These are phyloP conservation scores for Lonchura striata DNA, from an alignment of 2,113 vertebrate genomes.

Conservation along the genomic window DNA sequence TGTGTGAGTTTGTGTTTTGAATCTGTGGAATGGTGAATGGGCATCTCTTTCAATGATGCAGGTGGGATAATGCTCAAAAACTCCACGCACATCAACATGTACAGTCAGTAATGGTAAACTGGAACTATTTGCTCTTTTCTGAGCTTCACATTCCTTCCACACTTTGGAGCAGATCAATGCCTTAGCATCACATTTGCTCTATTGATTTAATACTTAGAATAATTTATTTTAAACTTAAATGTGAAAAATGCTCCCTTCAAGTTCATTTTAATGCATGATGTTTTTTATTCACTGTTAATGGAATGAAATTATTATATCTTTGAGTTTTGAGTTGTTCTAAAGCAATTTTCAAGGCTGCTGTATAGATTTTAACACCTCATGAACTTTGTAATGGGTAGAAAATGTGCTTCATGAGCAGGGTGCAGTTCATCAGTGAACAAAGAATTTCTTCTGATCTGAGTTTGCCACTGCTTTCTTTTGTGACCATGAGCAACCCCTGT, in stretches of 20 bases:
- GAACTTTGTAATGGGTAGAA: not conserved
- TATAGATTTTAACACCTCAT: not conserved
- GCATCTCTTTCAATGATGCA: not conserved
- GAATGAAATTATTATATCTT: not conserved
- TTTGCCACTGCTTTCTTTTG: not conserved
- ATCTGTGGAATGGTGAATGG: not conserved
- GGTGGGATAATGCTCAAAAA: not conserved
- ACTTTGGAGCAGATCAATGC: not conserved
- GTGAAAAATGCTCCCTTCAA: not conserved
- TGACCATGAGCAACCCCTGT: not conserved
- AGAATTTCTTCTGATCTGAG: not conserved
- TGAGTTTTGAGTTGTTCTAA: not conserved
- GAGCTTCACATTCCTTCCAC: not conserved
- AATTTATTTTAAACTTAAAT: not conserved
- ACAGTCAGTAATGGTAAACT: not conserved
- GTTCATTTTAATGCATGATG: not conserved
- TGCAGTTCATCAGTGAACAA: not conserved
- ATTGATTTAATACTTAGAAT: not conserved
- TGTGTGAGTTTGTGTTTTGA: not conserved
- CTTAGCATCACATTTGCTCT: not conserved
- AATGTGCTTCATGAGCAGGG: not conserved
- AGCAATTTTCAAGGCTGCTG: not conserved
- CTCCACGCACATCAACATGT: rapidly evolving
- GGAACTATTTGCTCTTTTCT: not conserved
- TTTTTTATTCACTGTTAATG: not conserved